Evolutionary conservation across 2,113 vertebrate species (phyloP).

Genomic region (Alligator sinensis): DNA sequence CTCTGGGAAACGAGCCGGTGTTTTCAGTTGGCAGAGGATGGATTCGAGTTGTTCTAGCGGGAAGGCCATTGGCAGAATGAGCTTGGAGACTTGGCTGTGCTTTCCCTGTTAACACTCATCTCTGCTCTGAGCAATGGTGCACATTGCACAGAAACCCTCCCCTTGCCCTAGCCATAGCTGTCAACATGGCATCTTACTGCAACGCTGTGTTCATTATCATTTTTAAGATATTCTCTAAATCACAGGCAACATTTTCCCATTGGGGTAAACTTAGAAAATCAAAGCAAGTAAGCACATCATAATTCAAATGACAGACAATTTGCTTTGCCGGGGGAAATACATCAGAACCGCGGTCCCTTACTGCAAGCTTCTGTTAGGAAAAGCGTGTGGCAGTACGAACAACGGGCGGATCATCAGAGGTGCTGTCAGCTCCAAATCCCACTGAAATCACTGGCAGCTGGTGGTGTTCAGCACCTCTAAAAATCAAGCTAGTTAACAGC

Average conservation of each 20-base stretch:
- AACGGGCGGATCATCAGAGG: not conserved
- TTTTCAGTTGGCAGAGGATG: fast-evolving
- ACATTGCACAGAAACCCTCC: not conserved
- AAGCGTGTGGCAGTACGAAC: not conserved
- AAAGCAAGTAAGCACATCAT: not conserved
- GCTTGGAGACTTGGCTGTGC: too few species aligned
- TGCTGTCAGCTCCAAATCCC: not conserved
- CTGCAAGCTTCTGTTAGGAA: not conserved
- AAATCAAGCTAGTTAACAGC: not conserved
- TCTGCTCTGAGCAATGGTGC: too few species aligned
- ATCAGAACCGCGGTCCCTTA: fast-evolving
- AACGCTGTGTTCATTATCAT: not conserved
- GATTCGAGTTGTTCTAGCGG: not conserved
- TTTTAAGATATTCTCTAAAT: not conserved
- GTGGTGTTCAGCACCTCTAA: not conserved
- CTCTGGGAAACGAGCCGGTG: not conserved
- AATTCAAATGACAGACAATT: not conserved
- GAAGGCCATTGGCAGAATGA: too few species aligned
- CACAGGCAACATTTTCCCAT: not conserved
- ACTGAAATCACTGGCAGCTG: fast-evolving
- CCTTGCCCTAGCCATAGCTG: not conserved
- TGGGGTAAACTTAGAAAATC: not conserved
- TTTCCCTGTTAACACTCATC: too few species aligned
- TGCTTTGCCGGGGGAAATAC: not conserved
- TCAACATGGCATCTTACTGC: not conserved